Evolutionary conservation across 2,888 invertebrate species (phyloP), one percentile per base, ranked within the genome.

Genomic region (Diarsia dahlii): DNA sequence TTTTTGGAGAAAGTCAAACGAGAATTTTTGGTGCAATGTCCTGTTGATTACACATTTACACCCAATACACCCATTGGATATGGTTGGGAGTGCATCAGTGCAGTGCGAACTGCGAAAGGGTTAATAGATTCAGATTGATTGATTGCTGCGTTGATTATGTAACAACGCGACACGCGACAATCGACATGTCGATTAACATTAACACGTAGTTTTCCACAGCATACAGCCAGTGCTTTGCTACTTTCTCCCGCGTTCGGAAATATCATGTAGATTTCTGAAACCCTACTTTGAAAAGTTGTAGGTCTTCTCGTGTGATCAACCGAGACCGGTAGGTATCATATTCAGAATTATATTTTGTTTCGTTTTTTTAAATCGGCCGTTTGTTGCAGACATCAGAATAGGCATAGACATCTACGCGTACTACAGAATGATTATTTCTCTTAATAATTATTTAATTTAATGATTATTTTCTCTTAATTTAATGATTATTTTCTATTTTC

Each of bases 121-220:
- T 52, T 82, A 39, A 52, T 46, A 46, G 45, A 63, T 67, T 75
- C n/a, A n/a, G 76, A 75, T 81, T 75, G 76, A 76, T 63, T 67
- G 60, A 1, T 65, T 71, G 64, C 6, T 23, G 48, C 52, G 52
- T 62, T 79, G 39, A 67, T 50, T 76, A 54, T 1, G n/a, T 68
- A 82, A 68, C n/a, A 77, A n/a, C 3, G 39, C 15, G 48, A 60
- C n/a, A n/a, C n/a, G n/a, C n/a, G n/a, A n/a, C 68, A 23, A 39
- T 23, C 39, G 67, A 56, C 66, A 50, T 45, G 58, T 56, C 9
- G 46, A 52, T 45, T 58, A 76, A 28, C 64, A 52, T 45, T 58
- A 76, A 28, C 64, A 56, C 56, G 67, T 67, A 76, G 50, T n/a
- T 63, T 23, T 56, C n/a, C n/a, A 54, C n/a, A 63, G 13, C 20